A percentile compares a stretch with the other conserved stretches of the same genome.
These are phyloP conservation scores for Halictus quadricinctus DNA, from an alignment of 2,888 invertebrate species.

Conservation along the genomic window DNA sequence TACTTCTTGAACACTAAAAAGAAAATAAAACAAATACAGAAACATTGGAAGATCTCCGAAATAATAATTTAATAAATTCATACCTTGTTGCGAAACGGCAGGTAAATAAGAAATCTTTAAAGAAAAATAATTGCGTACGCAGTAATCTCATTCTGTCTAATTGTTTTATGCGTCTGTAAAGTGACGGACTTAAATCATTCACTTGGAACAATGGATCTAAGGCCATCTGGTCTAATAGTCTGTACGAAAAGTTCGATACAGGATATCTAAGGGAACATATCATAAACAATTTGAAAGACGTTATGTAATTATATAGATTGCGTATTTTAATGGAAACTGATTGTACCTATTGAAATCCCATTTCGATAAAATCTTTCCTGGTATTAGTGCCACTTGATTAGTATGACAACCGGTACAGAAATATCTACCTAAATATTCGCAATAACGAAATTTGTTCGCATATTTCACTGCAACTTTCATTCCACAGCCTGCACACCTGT, in stretches of 20 bases:
- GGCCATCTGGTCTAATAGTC: constrained; percentile 90
- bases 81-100: constrained; percentile 88
- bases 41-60: background rate
- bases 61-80: background rate
- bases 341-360: constrained; percentile 86
- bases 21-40: constrained; percentile 39
- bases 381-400: constrained; percentile 89
- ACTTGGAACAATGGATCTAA: constrained; percentile 91
- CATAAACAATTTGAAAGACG: background rate
- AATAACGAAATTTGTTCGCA: constrained; percentile 90
- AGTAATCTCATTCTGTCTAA: constrained; percentile 86
- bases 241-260: constrained; percentile 92
- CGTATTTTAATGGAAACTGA: constrained; percentile 12
- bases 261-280: constrained; percentile 85
- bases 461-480: constrained; percentile 89
- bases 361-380: constrained; percentile 86
- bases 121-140: constrained; percentile 87
- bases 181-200: constrained; percentile 87
- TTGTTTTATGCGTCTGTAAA: constrained; percentile 86
- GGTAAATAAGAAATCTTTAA: constrained; percentile 88
- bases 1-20: constrained; percentile 84
- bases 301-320: background rate
- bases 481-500: constrained; percentile 93
- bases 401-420: constrained; percentile 94
- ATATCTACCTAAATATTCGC: constrained; percentile 92